Evolutionary conservation across 2,888 invertebrate species (phyloP).

Genomic region (Cosmorhoe ocellata): DNA sequence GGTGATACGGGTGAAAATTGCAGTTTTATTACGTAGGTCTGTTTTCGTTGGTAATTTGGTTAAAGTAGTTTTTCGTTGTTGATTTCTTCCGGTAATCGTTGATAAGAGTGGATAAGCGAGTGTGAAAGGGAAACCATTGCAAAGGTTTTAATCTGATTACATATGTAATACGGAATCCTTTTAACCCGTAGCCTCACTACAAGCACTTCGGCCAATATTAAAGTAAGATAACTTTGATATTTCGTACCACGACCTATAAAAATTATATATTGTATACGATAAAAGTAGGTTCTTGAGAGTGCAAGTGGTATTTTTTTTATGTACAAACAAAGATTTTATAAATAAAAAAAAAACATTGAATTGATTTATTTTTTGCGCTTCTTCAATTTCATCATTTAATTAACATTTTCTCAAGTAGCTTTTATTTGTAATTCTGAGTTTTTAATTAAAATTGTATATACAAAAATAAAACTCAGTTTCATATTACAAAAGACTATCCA

Average conservation of each 20-base stretch:
- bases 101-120: conserved; percentile 2
- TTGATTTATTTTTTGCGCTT: too few relatives aligned
- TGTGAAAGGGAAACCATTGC: background rate
- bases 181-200: background rate
- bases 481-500: conserved; percentile 2
- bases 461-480: background rate
- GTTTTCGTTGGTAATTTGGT: conserved; percentile 18
- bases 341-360: too few relatives aligned
- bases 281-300: too few relatives aligned
- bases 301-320: too few relatives aligned
- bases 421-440: conserved; percentile 5
- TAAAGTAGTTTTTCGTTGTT: conserved; percentile 8
- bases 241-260: too few relatives aligned
- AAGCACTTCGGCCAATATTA: too few relatives aligned
- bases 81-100: conserved; percentile 1
- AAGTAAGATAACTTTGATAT: too few relatives aligned
- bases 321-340: too few relatives aligned
- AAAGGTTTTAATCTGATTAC: conserved; percentile 1
- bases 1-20: conserved; percentile 16
- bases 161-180: background rate
- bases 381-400: too few relatives aligned
- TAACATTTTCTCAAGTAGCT: too few relatives aligned
- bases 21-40: conserved; percentile 10
- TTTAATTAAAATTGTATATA: background rate
- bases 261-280: too few relatives aligned